Percentiles rank a stretch among this genome's conserved stretches.
Evolutionary conservation across 1,140 invertebrate genomes (phyloP).

Genomic region (Sycobia sp.): DNA sequence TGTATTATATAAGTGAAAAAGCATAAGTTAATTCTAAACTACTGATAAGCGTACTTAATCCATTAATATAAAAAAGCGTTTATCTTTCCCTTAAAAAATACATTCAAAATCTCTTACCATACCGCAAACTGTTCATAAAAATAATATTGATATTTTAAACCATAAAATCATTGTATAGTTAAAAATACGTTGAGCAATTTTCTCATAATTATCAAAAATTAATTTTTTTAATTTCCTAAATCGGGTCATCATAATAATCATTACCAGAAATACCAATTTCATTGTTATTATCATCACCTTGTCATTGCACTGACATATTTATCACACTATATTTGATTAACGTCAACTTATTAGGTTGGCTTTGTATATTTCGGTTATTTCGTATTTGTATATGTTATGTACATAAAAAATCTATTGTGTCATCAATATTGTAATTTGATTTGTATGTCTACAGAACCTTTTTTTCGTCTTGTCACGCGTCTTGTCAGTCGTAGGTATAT

Average conservation of each 20-base stretch:
- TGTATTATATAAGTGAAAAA: no score
- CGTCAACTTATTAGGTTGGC: no score
- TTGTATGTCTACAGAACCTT: no score
- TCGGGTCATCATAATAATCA: constrained; percentile 4
- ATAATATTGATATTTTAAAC: constrained; percentile 1
- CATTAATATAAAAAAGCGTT: no score
- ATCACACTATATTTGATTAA: no score
- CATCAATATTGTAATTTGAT: no score
- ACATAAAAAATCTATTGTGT: no score
- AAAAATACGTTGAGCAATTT: neutral
- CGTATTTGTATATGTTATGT: no score
- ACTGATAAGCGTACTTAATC: neutral
- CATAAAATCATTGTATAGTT: constrained; percentile 1
- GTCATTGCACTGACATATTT: no score
- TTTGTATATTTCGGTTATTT: no score
- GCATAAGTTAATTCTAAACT: neutral
- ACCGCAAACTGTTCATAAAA: neutral
- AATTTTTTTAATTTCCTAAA: constrained; percentile 6
- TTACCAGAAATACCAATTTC: constrained; percentile 13
- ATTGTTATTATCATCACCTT: constrained; percentile 4
- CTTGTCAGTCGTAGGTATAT: no score
- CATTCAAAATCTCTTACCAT: neutral
- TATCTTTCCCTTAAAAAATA: no score
- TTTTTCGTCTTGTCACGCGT: neutral
- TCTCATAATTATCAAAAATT: constrained; percentile 6